Percentiles rank a stretch among this genome's conserved stretches.
Evolutionary conservation across 2,113 vertebrate species (phyloP).

Genomic region (Panurus biarmicus): DNA sequence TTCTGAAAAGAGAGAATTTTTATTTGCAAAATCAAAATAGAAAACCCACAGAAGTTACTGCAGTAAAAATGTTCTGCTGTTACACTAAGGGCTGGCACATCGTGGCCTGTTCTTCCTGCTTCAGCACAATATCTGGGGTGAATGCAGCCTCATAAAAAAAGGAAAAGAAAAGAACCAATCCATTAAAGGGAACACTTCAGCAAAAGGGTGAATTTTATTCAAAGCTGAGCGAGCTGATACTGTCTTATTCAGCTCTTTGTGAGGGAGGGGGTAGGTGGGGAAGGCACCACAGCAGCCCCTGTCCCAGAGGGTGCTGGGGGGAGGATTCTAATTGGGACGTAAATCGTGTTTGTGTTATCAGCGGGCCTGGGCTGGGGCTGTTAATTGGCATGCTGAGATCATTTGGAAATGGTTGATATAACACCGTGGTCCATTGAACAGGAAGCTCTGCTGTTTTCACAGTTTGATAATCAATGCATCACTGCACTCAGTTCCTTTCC

Average conservation of each 20-base stretch:
- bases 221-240: background rate
- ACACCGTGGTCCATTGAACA: constrained; percentile 69
- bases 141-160: background rate
- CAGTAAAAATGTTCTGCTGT: background rate
- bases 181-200: background rate
- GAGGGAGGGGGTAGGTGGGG: background rate
- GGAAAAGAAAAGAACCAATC: background rate
- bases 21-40: background rate
- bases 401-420: constrained; percentile 66
- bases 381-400: constrained; percentile 74
- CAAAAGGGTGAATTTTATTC: background rate
- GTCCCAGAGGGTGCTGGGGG: background rate
- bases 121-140: background rate
- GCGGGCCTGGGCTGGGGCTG: constrained; percentile 51
- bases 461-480: constrained; percentile 76
- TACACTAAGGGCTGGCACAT: background rate
- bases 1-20: background rate
- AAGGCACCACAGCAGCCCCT: background rate
- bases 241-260: background rate
- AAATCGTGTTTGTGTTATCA: constrained; percentile 54
- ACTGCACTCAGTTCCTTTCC: constrained; percentile 71
- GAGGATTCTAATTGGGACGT: constrained; percentile 59
- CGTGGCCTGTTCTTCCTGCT: background rate
- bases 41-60: background rate
- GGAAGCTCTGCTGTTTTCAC: constrained; percentile 71